Base-by-base conservation (phyloP, 2,888 invertebrate species). In the Protula sp. region DNA sequence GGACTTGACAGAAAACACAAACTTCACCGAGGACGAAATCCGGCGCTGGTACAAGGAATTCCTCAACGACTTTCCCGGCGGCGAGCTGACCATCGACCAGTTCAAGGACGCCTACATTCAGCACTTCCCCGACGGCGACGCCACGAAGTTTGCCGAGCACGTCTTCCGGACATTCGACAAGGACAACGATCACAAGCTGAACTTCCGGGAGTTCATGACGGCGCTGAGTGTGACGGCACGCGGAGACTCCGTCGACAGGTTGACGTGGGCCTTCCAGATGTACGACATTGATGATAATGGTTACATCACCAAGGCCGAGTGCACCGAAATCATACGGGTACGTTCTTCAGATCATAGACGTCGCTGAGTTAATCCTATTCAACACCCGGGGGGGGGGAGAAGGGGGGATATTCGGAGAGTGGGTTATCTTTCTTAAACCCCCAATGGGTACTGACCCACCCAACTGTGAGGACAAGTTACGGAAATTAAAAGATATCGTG, bases 271-370 rank as follows among this genome's bases (percentile, higher is more conserved):
- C 28, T 60, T 60, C 38, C 47, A 31, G 9, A 60, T 60, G 60
- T 60, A 60, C 51, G 60, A 60, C 30, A 57, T 60, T n/a, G 57
- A 60, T 48, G 60, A 60, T n/a, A 57, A 47, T 48, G 60, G 60
- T 1, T 60, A 47, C 26, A 57, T 60, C 48, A 47, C 47, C 24
- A 60, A 54, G 50, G 54, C 29, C 3, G 60, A 60, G 28, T 57
- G 57, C 51, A 29, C 45, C 2, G 57, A 60, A 26, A 57, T 60
- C 4, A 53, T 60, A 2, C 45, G 47, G 57, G 60, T 60, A 57
- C n/a, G 52, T 22, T 38, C 24, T 30, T 3, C 24, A n/a, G n/a
- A n/a, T n/a, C n/a, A n/a, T n/a, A n/a, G n/a, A n/a, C n/a, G n/a
- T n/a, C n/a, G n/a, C n/a, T n/a, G n/a, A n/a, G n/a, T n/a, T n/a